A percentile compares a stretch with the other conserved stretches of the same genome.
Conservation (phyloP, 92 coral and sea anemone species). For the Bergia puertoricense region DNA sequence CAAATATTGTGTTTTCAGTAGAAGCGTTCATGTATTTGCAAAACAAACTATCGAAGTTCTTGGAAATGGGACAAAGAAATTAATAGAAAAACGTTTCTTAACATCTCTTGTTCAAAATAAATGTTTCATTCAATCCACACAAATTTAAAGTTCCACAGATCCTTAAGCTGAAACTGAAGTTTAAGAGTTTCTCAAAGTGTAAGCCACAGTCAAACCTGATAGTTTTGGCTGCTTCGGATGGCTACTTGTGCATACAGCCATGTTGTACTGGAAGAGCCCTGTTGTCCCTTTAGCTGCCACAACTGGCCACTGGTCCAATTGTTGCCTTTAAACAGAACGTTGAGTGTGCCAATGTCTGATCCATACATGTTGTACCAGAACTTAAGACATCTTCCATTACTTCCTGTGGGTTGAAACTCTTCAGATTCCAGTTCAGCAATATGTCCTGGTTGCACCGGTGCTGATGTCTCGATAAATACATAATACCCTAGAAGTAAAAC, state of each 20-base stretch:
- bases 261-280: constrained; percentile 20
- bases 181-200: neutral
- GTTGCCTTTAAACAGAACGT: constrained; percentile 64
- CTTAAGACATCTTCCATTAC: constrained; percentile 89
- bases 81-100: no score
- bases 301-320: constrained; percentile 67
- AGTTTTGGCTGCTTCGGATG: constrained; percentile 66
- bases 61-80: no score
- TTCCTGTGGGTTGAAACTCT: constrained; percentile 91
- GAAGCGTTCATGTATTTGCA: no score
- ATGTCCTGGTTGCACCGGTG: constrained; percentile 73
- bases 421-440: constrained; percentile 83
- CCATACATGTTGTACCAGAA: constrained; percentile 99
- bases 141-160: neutral
- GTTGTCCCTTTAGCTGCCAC: constrained; percentile 79
- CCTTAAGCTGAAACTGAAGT: no score
- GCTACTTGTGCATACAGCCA: constrained; percentile 94
- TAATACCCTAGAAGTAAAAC: constrained; percentile 68
- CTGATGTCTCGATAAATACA: constrained; percentile 86
- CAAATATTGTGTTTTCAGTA: no score
- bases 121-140: neutral
- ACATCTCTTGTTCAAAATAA: no score
- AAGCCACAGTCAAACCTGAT: constrained; percentile 61
- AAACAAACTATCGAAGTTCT: no score
- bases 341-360: constrained; percentile 62